Base-by-base conservation (phyloP, 2,113 vertebrate genomes). In the Channa argus region DNA sequence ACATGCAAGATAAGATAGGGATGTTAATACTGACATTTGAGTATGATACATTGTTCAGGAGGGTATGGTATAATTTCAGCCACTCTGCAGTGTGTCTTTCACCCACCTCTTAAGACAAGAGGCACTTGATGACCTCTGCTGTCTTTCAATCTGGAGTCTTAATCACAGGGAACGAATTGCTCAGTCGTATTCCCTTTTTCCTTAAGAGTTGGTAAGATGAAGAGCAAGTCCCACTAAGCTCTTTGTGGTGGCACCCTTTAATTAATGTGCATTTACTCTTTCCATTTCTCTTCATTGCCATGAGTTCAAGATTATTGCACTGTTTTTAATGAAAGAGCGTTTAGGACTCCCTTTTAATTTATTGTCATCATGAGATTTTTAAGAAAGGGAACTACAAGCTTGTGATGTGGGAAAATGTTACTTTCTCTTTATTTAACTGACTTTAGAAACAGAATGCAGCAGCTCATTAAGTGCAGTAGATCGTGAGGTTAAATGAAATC, bases 141-240 rank as follows among this genome's bases (percentile, higher is more conserved):
- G 74, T 82, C 60, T 85, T 62, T 81, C 82, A 73, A 73, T 76
- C 65, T 15, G 3, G 50, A 68, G 77, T 74, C 69, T 80, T 86
- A 85, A 93, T 90, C 85, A 85, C 75, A 74, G 63, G 36, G 77
- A 88, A 74, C 84, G 89, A 88, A 83, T 83, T 82, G 83, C 84
- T 83, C 71, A 74, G 82, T 85, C 71, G 62, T 58, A 72, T 73
- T 85, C 75, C 84, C 81, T 51, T 71, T 77, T 79, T 70, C 50
- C 66, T 69, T 33, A 65, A 69, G 58, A 63, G 24, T 64, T 24
- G 59, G 62, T 63, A 65, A 64, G 49, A 75, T 65, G 63, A 64
- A 73, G 46, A 52, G 55, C 62, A 39, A 77, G 70, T 43, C 50
- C 46, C 3, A 0, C 67, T 55, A 74, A 75, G 71, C 56, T 69